Evolutionary conservation across 1,140 invertebrate species (phyloP), one percentile per base, ranked within the genome.

Genomic region (Pseudomyrmex dendroicus): DNA sequence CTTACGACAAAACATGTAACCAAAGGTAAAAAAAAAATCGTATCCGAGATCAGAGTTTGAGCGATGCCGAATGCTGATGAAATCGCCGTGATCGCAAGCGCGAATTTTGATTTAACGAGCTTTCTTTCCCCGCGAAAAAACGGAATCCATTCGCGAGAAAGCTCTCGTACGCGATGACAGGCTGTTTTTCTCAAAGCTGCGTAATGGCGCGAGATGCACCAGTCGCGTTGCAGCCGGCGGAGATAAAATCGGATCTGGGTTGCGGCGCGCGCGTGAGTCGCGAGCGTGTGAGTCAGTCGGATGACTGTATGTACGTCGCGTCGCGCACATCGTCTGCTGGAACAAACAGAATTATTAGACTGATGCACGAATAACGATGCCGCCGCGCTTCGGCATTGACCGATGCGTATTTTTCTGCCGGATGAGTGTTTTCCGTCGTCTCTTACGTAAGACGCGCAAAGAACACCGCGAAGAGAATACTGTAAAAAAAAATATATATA

Each of bases 211-310:
- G 57, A 35, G 35, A 72, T 70, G 76, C 64, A 20, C 22, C 35
- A 35, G 2, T 54, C 52, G 56, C 20, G 70, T 82, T 82, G 56
- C 66, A 76, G 10, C 66, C 35, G 35, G 56, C 72, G 13, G 5
- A 73, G 82, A 86, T 86, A 78, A 86, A 86, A 86, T 86, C 73
- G 82, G 68, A 84, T 70, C 57, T 84, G 70, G 73, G 80, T 86
- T 85, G 83, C 46, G 73, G 5, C 35, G 57, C 46, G 73, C 62
- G 82, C 46, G 25, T 25, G 57, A 85, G 44, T 73, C 54, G 82
- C 73, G 59, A 77, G 50, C 22, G 62, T 59, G 50, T 86, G 83
- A 84, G 56, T 83, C 78, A 76, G 57, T 61, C 25, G 48, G 35
- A 0, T 0, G 0, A 35, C 35, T 35, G 35, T 35, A 35, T 35